Conservation (phyloP, 2,797 vertebrate species). For the Lateolabrax maculatus region DNA sequence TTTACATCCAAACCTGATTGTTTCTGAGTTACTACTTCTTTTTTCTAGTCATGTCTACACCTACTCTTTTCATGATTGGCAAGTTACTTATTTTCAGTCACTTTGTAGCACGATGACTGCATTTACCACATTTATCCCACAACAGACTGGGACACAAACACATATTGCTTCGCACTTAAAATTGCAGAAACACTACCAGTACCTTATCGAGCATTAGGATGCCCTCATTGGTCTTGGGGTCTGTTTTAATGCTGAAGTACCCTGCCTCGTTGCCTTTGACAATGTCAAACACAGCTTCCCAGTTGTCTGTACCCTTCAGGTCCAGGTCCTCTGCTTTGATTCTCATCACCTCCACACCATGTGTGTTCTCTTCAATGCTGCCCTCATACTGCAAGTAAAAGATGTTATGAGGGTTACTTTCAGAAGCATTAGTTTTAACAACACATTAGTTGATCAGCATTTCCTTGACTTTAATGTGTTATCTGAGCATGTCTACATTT, state of each 20-base stretch:
- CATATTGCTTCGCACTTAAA: background rate
- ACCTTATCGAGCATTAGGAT: slow-evolving; percentile 93
- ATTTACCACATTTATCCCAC: too few species aligned
- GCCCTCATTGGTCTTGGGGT: slow-evolving; percentile 91
- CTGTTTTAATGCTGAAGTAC: slow-evolving; percentile 90
- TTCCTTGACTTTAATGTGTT: background rate
- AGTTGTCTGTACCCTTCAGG: slow-evolving; percentile 86
- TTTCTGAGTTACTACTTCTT: background rate
- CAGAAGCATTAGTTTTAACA: background rate
- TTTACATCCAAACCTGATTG: background rate
- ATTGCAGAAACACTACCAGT: slow-evolving; percentile 18
- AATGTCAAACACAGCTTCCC: slow-evolving; percentile 88
- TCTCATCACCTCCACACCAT: slow-evolving; percentile 89
- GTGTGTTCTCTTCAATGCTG: slow-evolving; percentile 90
- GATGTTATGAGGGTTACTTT: background rate
- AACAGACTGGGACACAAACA: background rate
- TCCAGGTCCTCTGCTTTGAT: slow-evolving; percentile 90
- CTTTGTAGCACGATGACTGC: background rate
- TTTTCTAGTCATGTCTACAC: background rate
- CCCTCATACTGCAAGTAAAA: slow-evolving; percentile 85
- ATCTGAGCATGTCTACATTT: background rate
- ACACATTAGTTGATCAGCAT: background rate
- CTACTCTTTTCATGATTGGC: background rate
- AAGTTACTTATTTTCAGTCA: background rate
- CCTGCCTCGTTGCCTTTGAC: slow-evolving; percentile 92